phyloP scores from a whole-genome alignment of 2,113 vertebrate species.

The Oenanthe oenanthe region DNA sequence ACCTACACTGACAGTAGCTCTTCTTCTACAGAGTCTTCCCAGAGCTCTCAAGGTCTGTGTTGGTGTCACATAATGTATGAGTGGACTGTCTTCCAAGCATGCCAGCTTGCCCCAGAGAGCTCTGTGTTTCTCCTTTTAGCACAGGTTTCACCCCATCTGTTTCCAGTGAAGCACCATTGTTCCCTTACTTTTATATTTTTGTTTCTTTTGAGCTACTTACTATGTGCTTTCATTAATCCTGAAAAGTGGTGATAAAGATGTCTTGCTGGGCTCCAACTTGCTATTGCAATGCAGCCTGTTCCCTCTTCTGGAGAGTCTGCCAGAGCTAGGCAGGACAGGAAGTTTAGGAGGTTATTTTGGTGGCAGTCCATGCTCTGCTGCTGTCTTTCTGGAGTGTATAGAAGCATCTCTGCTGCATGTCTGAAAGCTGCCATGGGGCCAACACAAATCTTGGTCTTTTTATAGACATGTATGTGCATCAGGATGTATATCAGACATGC shows the following conservation, averaged over 20 bases:
- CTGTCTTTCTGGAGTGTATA: background rate
- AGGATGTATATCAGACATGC: background rate
- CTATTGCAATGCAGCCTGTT: background rate
- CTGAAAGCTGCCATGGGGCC: background rate
- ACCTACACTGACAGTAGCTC: slow-evolving; percentile 80
- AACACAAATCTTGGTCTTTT: background rate
- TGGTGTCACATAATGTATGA: background rate
- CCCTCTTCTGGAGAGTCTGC: background rate
- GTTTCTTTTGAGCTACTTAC: background rate
- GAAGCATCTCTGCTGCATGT: background rate
- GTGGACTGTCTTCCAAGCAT: background rate
- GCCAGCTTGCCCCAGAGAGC: background rate
- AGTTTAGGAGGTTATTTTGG: background rate
- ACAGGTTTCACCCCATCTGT: background rate
- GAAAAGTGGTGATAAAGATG: background rate
- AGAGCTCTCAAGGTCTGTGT: slow-evolving; percentile 82
- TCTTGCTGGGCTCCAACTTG: background rate
- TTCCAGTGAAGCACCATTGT: background rate
- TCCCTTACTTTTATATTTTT: background rate
- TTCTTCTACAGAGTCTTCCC: slow-evolving; percentile 81
- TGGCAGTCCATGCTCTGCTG: background rate
- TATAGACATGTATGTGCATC: accelerated
- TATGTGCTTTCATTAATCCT: background rate
- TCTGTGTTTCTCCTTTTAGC: background rate
- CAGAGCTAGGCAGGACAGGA: background rate